Evolutionary conservation across 2,113 vertebrate species (phyloP).

Genomic region (Hydrolagus affinis): DNA sequence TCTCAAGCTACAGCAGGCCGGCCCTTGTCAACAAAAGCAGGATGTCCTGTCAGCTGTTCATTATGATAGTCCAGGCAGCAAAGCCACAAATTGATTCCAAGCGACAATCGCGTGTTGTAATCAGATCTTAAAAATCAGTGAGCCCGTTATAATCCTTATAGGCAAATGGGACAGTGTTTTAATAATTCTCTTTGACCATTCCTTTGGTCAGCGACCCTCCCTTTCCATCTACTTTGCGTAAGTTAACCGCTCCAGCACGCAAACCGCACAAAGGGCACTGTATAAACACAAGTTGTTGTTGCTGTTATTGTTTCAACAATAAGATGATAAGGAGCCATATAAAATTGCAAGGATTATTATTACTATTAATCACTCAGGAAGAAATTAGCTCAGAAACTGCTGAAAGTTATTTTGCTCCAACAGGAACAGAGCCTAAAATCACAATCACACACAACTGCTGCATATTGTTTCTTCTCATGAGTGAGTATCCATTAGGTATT

Average conservation of each 20-base stretch:
- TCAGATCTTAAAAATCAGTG: not conserved
- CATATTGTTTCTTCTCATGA: not conserved
- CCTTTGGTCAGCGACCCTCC: too few species aligned
- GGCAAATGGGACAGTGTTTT: not conserved
- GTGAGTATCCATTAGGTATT: not conserved
- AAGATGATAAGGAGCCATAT: too few species aligned
- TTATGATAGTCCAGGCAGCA: not conserved
- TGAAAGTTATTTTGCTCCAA: too few species aligned
- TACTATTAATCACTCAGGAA: not conserved
- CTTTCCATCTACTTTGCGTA: too few species aligned
- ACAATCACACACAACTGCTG: not conserved
- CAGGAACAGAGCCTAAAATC: not conserved
- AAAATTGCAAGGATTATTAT: not conserved
- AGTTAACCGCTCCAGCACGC: too few species aligned
- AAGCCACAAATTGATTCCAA: not conserved
- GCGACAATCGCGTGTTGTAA: not conserved
- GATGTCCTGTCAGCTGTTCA: conserved; percentile 22
- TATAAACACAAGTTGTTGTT: too few species aligned
- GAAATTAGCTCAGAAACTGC: conserved; percentile 16
- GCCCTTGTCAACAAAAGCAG: conserved; percentile 21
- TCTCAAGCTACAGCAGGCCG: not conserved
- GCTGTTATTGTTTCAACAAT: too few species aligned
- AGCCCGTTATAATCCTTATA: too few species aligned
- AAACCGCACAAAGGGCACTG: too few species aligned
- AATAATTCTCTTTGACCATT: too few species aligned